Conservation (phyloP, 2,888 invertebrate genomes). For the Macropis europaea region DNA sequence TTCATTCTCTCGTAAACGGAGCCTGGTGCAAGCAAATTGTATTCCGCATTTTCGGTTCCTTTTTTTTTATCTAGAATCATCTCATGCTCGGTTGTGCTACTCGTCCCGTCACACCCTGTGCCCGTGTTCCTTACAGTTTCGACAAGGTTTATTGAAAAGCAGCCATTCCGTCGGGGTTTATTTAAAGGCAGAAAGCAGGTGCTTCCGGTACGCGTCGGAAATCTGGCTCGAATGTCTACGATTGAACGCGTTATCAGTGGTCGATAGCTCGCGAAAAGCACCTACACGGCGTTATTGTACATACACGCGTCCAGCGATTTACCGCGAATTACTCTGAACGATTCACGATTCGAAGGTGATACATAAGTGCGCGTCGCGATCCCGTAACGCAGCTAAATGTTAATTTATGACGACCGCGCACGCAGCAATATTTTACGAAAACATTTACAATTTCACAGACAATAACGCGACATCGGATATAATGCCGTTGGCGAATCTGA, state of each 20-base stretch:
- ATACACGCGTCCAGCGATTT: conserved; percentile 30
- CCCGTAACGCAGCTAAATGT: conserved; percentile 37
- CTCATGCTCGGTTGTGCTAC: too few relatives aligned
- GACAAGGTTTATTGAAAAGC: conserved; percentile 22
- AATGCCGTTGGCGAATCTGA: conserved; percentile 78
- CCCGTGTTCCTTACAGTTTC: too few relatives aligned
- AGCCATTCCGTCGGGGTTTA: conserved; percentile 28
- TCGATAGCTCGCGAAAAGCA: conserved; percentile 23
- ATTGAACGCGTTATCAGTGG: conserved; percentile 45
- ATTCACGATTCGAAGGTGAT: conserved; percentile 3
- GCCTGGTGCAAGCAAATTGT: too few relatives aligned
- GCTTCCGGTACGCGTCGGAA: conserved; percentile 39
- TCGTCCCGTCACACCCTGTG: too few relatives aligned
- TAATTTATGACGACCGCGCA: conserved; percentile 27
- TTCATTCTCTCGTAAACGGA: too few relatives aligned
- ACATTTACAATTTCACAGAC: conserved; percentile 51
- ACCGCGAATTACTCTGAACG: conserved; percentile 39
- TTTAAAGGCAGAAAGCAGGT: conserved; percentile 33
- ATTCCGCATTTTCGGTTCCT: too few relatives aligned
- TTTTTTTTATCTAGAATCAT: too few relatives aligned
- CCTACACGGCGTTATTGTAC: conserved; percentile 4
- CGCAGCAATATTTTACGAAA: conserved; percentile 29
- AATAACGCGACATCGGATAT: conserved; percentile 58
- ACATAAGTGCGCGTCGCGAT: too few relatives aligned
- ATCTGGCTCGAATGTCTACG: conserved; percentile 35